A percentile compares a stretch with the other conserved stretches of the same genome.
Evolutionary conservation across 2,888 invertebrate genomes (phyloP).

Genomic region (Perizoma affinitatum): DNA sequence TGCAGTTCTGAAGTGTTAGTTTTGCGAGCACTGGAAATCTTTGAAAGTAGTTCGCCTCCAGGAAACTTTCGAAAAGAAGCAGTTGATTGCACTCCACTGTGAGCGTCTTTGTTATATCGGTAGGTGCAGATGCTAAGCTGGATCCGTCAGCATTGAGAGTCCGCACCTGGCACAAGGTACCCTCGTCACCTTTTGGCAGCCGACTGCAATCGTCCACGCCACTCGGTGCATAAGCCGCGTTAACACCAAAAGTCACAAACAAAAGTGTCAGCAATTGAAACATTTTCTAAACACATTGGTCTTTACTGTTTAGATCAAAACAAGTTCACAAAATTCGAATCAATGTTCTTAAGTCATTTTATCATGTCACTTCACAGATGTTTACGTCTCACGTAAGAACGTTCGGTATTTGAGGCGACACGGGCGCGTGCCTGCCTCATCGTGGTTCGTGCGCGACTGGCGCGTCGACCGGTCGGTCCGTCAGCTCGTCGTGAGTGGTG

Average conservation of each 20-base stretch:
- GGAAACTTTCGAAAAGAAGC: slow-evolving; percentile 90
- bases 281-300: slow-evolving; percentile 81
- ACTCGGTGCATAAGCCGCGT: slow-evolving; percentile 71
- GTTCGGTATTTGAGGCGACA: slow-evolving; percentile 60
- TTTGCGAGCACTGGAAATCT: slow-evolving; percentile 90
- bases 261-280: slow-evolving; percentile 79
- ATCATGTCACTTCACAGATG: slow-evolving; percentile 69
- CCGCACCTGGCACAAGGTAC: slow-evolving; percentile 87
- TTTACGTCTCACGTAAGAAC: slow-evolving; percentile 75
- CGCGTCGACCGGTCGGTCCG: slow-evolving; percentile 58
- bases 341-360: slow-evolving; percentile 53
- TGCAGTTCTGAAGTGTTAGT: slow-evolving; percentile 90
- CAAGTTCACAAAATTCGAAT: slow-evolving; percentile 57
- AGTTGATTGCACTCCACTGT: slow-evolving; percentile 91
- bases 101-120: slow-evolving; percentile 89
- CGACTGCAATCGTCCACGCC: slow-evolving; percentile 73
- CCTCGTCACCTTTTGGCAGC: slow-evolving; percentile 74
- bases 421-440: slow-evolving; percentile 73
- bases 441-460: slow-evolving; percentile 74
- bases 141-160: slow-evolving; percentile 88
- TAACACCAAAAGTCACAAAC: slow-evolving; percentile 80
- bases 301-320: slow-evolving; percentile 51
- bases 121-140: slow-evolving; percentile 83
- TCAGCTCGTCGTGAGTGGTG: slow-evolving; percentile 69
- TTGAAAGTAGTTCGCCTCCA: slow-evolving; percentile 89